Evolutionary conservation across 2,113 vertebrate species (phyloP), one percentile per base, ranked within the genome.

Genomic region (Henicopernis longicauda): DNA sequence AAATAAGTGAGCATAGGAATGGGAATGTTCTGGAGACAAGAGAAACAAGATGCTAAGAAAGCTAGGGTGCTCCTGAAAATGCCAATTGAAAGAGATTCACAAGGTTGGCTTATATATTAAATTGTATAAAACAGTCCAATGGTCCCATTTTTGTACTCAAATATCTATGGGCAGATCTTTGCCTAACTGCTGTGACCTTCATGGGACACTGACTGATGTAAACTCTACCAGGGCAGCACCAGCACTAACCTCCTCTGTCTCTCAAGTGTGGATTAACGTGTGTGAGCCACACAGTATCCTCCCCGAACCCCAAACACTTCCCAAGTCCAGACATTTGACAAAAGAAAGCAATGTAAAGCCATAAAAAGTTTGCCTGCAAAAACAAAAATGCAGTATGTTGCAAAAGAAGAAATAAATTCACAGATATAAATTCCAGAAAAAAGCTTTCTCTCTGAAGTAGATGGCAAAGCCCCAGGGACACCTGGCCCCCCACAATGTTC

Each of bases 401-500:
- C 54, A 47, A 76, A 65, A 42, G 14, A 86, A 73, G 7, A 62
- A 25, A 18, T 6, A 9, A 29, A 13, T 42, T 20, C 52, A 45
- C 29, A 40, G n/a, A 42, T 7, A 47, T 3, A 66, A 86, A 90
- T 34, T 13, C 11, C 42, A 70, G 59, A 13, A 32, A 10, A 58
- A 26, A 27, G 3, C 10, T 47, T 32, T 10, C 59, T n/a, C 45
- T 34, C 49, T 38, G 38, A 62, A 47, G 42, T 3, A 74, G 40
- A 27, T 34, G 82, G 8, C 50, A 77, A 61, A 87, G 19, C 50
- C 77, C 78, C 3, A 3, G 16, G 40, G 52, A 32, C 26, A 14
- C 16, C 8, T 4, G 6, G 9, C 2, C 10, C n/a, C 49, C 5
- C 1, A 0, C 45, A 16, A 19, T 10, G 18, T 40, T 16, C 3